A percentile compares a stretch with the other conserved stretches of the same genome.
Conservation (phyloP, 2,113 vertebrate species). For the Leucopsar rothschildi region DNA sequence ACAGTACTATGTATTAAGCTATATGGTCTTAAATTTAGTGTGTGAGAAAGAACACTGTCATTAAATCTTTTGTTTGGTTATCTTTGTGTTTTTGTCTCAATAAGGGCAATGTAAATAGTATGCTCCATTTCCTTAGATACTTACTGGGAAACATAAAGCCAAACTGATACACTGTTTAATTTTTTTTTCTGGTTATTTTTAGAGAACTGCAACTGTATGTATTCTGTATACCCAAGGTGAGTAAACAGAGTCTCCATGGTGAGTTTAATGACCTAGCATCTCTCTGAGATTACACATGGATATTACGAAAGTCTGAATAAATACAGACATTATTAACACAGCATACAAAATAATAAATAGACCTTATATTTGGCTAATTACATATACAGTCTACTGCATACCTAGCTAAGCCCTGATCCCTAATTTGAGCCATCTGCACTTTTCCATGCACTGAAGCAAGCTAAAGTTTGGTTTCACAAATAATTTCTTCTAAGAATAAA, state of each 20-base stretch:
- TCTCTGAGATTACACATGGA: background rate
- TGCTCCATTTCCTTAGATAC: background rate
- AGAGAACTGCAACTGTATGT: background rate
- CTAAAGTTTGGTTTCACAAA: background rate
- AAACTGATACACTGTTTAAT: background rate
- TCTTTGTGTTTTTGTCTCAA: background rate
- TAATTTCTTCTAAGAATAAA: background rate
- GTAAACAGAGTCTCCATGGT: conserved; percentile 40
- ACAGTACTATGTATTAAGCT: background rate
- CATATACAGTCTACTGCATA: background rate
- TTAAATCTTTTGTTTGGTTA: background rate
- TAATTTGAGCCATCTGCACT: background rate
- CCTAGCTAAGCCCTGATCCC: background rate
- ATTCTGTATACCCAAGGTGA: background rate
- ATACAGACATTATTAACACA: background rate
- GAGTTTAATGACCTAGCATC: conserved; percentile 14
- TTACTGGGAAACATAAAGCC: background rate
- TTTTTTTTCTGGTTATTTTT: background rate
- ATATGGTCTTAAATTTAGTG: background rate
- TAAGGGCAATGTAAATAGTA: background rate
- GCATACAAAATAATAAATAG: background rate
- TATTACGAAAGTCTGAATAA: background rate
- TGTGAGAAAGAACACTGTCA: background rate
- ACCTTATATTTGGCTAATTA: background rate
- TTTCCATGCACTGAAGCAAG: background rate